Percentiles rank a stretch among this genome's conserved stretches.
Evolutionary conservation across 2,797 vertebrate species (phyloP).

Genomic region (Natrix natrix): DNA sequence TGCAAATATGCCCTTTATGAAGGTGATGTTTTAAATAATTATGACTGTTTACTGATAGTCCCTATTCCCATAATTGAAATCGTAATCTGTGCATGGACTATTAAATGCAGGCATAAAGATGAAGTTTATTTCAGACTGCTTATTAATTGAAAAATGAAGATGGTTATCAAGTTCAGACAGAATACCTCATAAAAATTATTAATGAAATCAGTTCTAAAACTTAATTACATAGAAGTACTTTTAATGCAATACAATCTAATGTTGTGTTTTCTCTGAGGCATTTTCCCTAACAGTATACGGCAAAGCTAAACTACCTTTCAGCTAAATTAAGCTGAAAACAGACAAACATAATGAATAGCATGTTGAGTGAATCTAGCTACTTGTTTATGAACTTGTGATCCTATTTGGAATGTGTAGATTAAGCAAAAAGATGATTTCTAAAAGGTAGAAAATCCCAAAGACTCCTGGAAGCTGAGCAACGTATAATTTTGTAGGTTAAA

Average conservation of each 20-base stretch:
- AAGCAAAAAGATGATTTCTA: background rate
- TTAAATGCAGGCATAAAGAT: background rate
- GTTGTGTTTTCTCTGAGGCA: background rate
- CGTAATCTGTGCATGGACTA: background rate
- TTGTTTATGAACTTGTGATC: background rate
- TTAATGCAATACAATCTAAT: background rate
- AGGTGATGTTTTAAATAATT: background rate
- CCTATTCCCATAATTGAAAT: background rate
- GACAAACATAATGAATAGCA: background rate
- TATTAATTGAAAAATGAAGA: background rate
- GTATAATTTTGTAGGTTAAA: background rate
- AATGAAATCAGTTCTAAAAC: background rate
- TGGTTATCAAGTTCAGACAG: background rate
- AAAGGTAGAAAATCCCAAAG: background rate
- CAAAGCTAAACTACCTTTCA: background rate
- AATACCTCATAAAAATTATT: background rate
- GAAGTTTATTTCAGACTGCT: background rate
- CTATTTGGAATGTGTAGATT: background rate
- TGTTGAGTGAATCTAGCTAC: background rate
- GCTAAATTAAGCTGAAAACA: background rate
- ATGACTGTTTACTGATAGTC: background rate
- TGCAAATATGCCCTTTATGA: background rate
- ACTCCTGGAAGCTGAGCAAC: too few relatives aligned
- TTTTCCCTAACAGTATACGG: background rate
- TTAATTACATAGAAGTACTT: background rate